Evolutionary conservation across 2,888 invertebrate species (phyloP).

Genomic region (Pomacea canaliculata): DNA sequence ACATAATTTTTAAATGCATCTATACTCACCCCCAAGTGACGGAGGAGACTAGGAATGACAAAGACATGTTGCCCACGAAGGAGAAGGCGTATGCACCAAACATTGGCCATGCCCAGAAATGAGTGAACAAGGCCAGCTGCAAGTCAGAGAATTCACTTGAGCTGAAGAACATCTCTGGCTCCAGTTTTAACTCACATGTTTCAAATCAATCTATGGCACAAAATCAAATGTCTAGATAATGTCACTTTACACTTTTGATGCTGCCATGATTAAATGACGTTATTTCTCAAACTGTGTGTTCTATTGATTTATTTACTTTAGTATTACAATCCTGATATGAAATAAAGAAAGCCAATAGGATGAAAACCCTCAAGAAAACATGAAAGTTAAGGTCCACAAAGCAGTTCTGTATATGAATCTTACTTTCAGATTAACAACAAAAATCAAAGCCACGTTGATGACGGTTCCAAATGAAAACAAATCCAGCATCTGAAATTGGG

Average conservation of each 20-base stretch:
- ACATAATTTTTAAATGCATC: neutral
- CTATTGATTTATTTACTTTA: too few species aligned
- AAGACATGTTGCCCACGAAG: slow-evolving; percentile 50
- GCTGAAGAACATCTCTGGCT: too few species aligned
- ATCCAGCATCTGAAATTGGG: slow-evolving; percentile 53
- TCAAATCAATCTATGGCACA: too few species aligned
- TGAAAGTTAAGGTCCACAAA: too few species aligned
- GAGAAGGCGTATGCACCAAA: slow-evolving; percentile 56
- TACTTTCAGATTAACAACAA: slow-evolving; percentile 60
- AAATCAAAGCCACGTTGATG: slow-evolving; percentile 47
- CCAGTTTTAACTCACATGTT: too few species aligned
- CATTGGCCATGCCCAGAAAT: slow-evolving; percentile 60
- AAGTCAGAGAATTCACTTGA: slow-evolving; percentile 16
- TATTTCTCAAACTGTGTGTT: too few species aligned
- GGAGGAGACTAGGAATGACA: slow-evolving; percentile 52
- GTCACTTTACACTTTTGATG: too few species aligned
- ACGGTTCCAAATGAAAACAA: slow-evolving; percentile 53
- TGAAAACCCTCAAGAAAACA: too few species aligned
- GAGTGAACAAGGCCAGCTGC: slow-evolving; percentile 60
- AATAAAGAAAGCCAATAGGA: too few species aligned
- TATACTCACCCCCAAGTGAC: slow-evolving; percentile 56
- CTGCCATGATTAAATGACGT: too few species aligned
- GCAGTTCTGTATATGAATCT: slow-evolving; percentile 14
- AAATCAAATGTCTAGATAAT: too few species aligned
- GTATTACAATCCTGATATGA: too few species aligned